Evolutionary conservation across 37 sponge, comb jelly and placozoan species (phyloP).

Genomic region (Eunapius fragilis): DNA sequence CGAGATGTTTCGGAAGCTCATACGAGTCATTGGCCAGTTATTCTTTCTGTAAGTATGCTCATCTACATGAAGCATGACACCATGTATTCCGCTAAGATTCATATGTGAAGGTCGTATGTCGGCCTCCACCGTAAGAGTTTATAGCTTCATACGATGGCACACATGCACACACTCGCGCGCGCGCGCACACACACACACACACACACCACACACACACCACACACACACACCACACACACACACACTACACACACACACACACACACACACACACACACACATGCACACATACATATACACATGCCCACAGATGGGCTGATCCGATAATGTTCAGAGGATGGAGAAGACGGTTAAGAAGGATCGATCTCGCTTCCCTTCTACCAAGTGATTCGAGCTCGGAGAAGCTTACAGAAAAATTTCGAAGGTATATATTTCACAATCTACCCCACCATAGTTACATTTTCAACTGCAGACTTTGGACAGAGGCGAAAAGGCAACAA

Average conservation of each 20-base stretch:
- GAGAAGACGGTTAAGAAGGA: not conserved
- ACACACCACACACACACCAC: too few relatives aligned
- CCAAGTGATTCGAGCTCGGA: not conserved
- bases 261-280: too few relatives aligned
- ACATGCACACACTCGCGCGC: too few relatives aligned
- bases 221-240: not conserved
- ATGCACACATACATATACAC: too few relatives aligned
- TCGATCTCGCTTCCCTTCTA: not conserved
- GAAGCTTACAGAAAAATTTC: not conserved
- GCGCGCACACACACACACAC: too few relatives aligned
- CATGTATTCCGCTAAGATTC: too few relatives aligned
- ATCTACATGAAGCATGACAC: too few relatives aligned
- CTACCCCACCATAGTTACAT: too few relatives aligned
- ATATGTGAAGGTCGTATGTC: too few relatives aligned
- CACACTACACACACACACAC: too few relatives aligned
- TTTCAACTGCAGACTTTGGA: not conserved
- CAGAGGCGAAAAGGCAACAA: not conserved
- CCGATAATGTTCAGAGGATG: not conserved
- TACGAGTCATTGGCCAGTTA: not conserved
- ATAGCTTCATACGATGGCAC: too few relatives aligned
- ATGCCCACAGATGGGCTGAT: not conserved
- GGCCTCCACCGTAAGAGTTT: too few relatives aligned
- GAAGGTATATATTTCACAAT: not conserved
- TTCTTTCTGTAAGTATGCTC: not conserved
- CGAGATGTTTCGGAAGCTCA: not conserved